Evolutionary conservation across 2,113 vertebrate genomes (phyloP), one percentile per base, ranked within the genome.

Genomic region (Elephas maximus): DNA sequence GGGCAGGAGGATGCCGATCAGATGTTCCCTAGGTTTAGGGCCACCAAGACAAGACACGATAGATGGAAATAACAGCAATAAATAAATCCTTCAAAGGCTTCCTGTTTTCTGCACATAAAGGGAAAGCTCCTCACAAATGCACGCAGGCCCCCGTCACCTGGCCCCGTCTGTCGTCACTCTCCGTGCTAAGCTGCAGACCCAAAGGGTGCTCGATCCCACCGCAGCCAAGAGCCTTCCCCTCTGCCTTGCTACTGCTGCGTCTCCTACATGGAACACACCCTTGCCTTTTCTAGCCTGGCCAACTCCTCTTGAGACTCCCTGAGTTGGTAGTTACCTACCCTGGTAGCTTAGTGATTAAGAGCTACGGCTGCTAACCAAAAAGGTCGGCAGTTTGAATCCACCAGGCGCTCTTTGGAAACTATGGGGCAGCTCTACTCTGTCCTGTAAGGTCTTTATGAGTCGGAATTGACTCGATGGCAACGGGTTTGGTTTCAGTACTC

Each of bases 61-160:
- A 87, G 57, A 62, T 28, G 53, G 71, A 94, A 96, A 88, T 51
- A 11, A 76, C 48, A 57, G 44, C 67, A 37, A 44, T 17, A 81
- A 63, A 37, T 48, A 57, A 76, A 33, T 6, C 11, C 14, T 51
- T 45, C 1, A 1, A 26, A 18, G 62, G 6, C 9, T 63, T 74
- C 91, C 86, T 15, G 21, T 41, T 62, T n/a, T 28, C 57, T 57
- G 1, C 60, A 65, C 82, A 20, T n/a, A 8, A 30, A 71, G 73
- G 67, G n/a, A 60, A 86, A 51, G 17, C 1, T 65, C 17, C 15
- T 33, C 12, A 1, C 0, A 9, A 63, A 57, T 8, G 26, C 0
- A 0, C 1, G 48, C 30, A 41, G 57, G 2, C 2, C 2, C 44
- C 53, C 15, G 53, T 15, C 3, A 26, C 24, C 67, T 33, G 67